These are phyloP conservation scores for Coelogynopora nodosa DNA, from an alignment of 2,888 invertebrate genomes.

Conservation along the genomic window DNA sequence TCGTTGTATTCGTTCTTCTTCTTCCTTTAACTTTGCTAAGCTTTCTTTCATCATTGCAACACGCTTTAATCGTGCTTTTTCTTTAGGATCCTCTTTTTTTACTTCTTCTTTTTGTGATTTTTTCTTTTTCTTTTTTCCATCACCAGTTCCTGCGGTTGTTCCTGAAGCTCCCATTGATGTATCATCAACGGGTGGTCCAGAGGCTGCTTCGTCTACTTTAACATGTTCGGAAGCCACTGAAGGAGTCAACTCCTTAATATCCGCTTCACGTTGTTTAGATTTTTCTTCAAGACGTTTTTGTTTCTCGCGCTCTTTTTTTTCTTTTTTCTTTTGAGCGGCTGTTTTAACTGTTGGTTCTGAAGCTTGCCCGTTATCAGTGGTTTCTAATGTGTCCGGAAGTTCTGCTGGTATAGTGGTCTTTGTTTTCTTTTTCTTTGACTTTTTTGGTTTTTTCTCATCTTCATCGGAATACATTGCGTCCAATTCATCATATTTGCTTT, in stretches of 20 bases:
- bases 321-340: conserved; percentile 45
- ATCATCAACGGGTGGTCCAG: background rate
- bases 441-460: conserved; percentile 26
- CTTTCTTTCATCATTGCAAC: conserved; percentile 44
- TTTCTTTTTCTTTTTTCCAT: conserved; percentile 44
- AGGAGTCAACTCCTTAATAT: background rate
- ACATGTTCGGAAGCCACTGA: background rate
- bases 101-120: conserved; percentile 14
- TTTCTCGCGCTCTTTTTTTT: conserved; percentile 45
- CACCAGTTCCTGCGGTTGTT: background rate
- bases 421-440: conserved; percentile 21
- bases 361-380: background rate
- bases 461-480: conserved; percentile 29
- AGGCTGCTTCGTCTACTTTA: background rate
- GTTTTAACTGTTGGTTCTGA: conserved; percentile 40
- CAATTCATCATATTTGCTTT: conserved; percentile 11
- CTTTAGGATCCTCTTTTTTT: conserved; percentile 29
- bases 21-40: conserved; percentile 51
- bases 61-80: conserved; percentile 30
- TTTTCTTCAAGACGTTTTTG: conserved; percentile 37
- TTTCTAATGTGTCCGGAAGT: background rate
- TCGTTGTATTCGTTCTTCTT: conserved; percentile 72
- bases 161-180: background rate
- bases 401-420: background rate
- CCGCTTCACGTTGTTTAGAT: background rate